phyloP scores from a whole-genome alignment of 2,888 invertebrate genomes.

The Pristionchus japonicus region DNA sequence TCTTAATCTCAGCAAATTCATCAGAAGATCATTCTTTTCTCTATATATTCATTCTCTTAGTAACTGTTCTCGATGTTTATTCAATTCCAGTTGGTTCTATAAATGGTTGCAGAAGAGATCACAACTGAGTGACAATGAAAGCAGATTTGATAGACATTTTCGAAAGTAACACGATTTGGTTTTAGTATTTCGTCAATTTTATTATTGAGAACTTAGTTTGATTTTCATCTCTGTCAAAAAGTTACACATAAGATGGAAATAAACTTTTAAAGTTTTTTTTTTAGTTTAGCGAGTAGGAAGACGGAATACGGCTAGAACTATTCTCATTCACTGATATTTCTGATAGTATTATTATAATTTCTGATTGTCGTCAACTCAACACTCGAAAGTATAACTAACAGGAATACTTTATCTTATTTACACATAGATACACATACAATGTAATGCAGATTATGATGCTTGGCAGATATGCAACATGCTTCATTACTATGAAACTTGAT shows the following conservation, averaged over 20 bases:
- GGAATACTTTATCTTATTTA: slow-evolving; percentile 1
- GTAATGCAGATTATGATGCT: neutral
- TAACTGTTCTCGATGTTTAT: neutral
- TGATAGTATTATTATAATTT: neutral
- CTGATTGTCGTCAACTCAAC: neutral
- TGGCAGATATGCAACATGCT: slow-evolving; percentile 7
- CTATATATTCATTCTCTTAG: too few species aligned
- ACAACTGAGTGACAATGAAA: neutral
- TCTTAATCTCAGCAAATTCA: neutral
- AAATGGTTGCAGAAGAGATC: neutral
- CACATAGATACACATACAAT: neutral
- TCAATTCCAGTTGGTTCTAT: neutral
- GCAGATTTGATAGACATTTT: neutral
- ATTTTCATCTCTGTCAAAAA: too few species aligned
- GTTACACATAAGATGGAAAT: too few species aligned
- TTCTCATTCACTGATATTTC: too few species aligned
- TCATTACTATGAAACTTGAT: neutral
- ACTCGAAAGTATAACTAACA: neutral
- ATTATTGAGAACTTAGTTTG: too few species aligned
- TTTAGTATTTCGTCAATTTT: neutral
- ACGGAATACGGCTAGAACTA: too few species aligned
- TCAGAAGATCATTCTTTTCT: neutral
- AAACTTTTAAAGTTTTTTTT: too few species aligned
- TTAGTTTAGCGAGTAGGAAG: too few species aligned
- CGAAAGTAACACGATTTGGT: neutral